A percentile compares a stretch with the other conserved stretches of the same genome.
phyloP scores from a whole-genome alignment of 2,113 vertebrate species.

The Colistium nudipinnis region DNA sequence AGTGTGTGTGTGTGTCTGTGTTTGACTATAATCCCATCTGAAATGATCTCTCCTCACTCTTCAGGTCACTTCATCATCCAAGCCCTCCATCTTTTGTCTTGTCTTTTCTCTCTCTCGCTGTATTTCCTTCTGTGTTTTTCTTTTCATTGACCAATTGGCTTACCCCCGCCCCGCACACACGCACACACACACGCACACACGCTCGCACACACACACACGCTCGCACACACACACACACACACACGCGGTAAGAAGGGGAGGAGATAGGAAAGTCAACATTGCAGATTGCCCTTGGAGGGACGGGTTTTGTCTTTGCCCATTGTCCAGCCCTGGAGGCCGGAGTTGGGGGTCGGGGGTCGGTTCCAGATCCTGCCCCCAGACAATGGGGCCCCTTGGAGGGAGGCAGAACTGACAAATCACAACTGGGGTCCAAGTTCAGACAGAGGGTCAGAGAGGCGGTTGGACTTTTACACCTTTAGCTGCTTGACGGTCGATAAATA shows the following conservation, averaged over 20 bases:
- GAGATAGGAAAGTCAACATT: conserved; percentile 65
- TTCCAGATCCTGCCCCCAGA: conserved; percentile 62
- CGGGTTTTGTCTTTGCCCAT: conserved; percentile 61
- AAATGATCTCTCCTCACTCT: conserved; percentile 75
- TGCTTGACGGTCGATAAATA: conserved; percentile 11
- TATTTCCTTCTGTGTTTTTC: conserved; percentile 65
- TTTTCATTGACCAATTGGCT: conserved; percentile 64
- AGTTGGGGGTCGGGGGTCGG: conserved; percentile 57
- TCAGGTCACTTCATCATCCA: conserved; percentile 77
- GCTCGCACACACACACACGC: conserved; percentile 33
- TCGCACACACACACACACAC: conserved; percentile 38
- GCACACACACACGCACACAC: conserved; percentile 16
- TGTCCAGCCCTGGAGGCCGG: conserved; percentile 59
- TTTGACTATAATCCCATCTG: conserved; percentile 58
- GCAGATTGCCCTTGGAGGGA: conserved; percentile 48
- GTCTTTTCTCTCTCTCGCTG: conserved; percentile 33
- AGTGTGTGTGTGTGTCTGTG: conserved; percentile 28
- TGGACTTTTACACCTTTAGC: conserved; percentile 52
- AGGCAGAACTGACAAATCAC: conserved; percentile 40
- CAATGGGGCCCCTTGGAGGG: conserved; percentile 60
- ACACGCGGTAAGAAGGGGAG: conserved; percentile 36
- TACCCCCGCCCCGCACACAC: conserved; percentile 24
- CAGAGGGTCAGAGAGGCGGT: conserved; percentile 39
- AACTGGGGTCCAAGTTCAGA: conserved; percentile 28
- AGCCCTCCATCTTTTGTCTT: conserved; percentile 63